Evolutionary conservation across 1,140 invertebrate species (phyloP).

Genomic region (Psilanteris sp.): DNA sequence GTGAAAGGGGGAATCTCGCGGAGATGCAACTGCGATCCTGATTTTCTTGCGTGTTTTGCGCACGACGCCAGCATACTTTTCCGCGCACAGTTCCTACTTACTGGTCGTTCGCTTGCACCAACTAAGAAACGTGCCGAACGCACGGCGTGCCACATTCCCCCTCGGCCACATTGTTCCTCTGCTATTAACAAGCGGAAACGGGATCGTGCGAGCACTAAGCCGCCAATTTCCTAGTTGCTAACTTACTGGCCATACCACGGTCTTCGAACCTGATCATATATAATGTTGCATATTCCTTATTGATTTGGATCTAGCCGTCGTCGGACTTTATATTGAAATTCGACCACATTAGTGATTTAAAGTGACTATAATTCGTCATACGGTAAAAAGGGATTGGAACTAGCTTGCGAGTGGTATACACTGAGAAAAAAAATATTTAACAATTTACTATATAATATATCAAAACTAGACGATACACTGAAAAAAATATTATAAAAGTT

Average conservation of each 20-base stretch:
- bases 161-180: constrained; percentile 43
- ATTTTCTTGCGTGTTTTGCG: constrained; percentile 29
- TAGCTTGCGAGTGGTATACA: too few species aligned
- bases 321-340: constrained; percentile 2
- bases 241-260: constrained; percentile 16
- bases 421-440: too few species aligned
- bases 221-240: constrained; percentile 49
- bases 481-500: too few species aligned
- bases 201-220: constrained; percentile 51
- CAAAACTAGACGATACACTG: too few species aligned
- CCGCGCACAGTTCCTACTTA: constrained; percentile 25
- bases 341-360: neutral
- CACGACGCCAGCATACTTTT: constrained; percentile 33
- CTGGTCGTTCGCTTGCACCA: constrained; percentile 21
- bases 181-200: constrained; percentile 59
- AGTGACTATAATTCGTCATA: neutral
- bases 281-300: constrained; percentile 13
- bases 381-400: too few species aligned
- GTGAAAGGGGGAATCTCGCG: constrained; percentile 23
- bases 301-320: neutral
- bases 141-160: constrained; percentile 43
- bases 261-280: constrained; percentile 27
- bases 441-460: too few species aligned
- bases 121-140: constrained; percentile 47
- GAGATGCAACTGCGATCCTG: constrained; percentile 11